Percentiles rank a stretch among this genome's conserved stretches.
Conservation (phyloP, 2,888 invertebrate species). For the Crocallis elinguaria region DNA sequence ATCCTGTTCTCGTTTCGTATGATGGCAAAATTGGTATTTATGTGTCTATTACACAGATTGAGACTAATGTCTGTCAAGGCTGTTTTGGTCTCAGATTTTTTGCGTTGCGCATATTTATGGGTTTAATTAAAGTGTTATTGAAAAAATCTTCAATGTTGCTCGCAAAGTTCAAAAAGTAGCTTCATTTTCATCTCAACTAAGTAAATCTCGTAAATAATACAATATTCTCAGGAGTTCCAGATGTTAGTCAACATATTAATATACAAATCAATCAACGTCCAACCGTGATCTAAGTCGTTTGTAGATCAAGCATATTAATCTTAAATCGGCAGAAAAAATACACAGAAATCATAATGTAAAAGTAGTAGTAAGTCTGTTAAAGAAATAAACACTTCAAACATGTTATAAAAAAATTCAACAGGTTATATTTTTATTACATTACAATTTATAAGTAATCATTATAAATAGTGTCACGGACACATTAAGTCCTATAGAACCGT, state of each 20-base stretch:
- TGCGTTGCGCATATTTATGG: neutral
- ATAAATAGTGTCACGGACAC: too few relatives aligned
- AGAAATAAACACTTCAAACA: neutral
- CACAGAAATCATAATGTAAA: neutral
- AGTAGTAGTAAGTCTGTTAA: neutral
- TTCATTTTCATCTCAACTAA: neutral
- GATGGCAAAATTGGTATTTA: slow-evolving; percentile 19
- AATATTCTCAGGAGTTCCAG: neutral
- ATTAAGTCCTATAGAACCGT: too few relatives aligned
- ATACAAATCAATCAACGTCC: slow-evolving; percentile 12
- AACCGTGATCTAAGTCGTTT: slow-evolving; percentile 12
- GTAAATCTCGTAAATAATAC: neutral
- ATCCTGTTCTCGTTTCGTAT: neutral
- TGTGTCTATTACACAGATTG: slow-evolving; percentile 11
- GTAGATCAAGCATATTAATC: slow-evolving; percentile 14
- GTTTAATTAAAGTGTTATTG: neutral
- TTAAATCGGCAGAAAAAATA: slow-evolving; percentile 2
- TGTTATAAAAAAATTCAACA: neutral
- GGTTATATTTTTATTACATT: neutral
- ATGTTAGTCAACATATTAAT: slow-evolving; percentile 5
- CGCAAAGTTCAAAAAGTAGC: neutral
- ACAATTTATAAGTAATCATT: too few relatives aligned
- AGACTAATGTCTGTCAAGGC: slow-evolving; percentile 18
- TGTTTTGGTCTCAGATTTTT: neutral
- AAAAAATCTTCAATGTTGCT: neutral